These are phyloP conservation scores for Chromis chromis DNA, from an alignment of 2,797 vertebrate genomes.

Conservation along the genomic window DNA sequence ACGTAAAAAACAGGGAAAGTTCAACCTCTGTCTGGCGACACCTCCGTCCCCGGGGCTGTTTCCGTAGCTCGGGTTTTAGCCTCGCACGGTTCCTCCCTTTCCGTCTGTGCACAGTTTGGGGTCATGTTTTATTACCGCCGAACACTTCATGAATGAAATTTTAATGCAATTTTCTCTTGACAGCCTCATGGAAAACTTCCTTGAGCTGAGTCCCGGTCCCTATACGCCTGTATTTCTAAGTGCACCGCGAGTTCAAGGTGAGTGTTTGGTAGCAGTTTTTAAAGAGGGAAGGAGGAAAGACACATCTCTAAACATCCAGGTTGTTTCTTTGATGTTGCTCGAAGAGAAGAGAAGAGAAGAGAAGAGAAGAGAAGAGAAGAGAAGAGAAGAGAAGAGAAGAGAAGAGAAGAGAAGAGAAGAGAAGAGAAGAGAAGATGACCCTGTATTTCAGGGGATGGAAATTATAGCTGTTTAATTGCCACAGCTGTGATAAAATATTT, in stretches of 20 bases:
- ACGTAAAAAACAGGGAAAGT: conserved; percentile 1
- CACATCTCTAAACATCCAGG: conserved; percentile 23
- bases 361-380: conserved; percentile 7
- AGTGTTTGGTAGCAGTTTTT: conserved; percentile 32
- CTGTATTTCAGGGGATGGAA: conserved; percentile 20
- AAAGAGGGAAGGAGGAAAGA: conserved; percentile 15
- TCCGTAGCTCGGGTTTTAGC: conserved; percentile 8
- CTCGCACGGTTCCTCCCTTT: conserved; percentile 16
- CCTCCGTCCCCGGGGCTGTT: conserved; percentile 1
- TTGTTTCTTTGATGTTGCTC: too few species aligned
- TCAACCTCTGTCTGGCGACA: neutral
- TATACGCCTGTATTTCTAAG: neutral
- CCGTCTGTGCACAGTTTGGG: conserved; percentile 35
- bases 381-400: neutral
- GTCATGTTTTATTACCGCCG: conserved; percentile 25
- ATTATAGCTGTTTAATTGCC: conserved; percentile 46
- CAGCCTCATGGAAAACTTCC: neutral
- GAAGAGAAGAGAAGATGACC: conserved; percentile 3
- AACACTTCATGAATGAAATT: conserved; percentile 32
- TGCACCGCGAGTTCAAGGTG: conserved; percentile 25
- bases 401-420: conserved; percentile 18
- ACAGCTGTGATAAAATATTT: conserved; percentile 60
- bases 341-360: conserved; percentile 6
- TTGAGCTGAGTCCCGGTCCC: conserved; percentile 9
- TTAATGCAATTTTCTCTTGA: conserved; percentile 37